phyloP scores from a whole-genome alignment of 2,888 invertebrate genomes.

The Thereva unica region DNA sequence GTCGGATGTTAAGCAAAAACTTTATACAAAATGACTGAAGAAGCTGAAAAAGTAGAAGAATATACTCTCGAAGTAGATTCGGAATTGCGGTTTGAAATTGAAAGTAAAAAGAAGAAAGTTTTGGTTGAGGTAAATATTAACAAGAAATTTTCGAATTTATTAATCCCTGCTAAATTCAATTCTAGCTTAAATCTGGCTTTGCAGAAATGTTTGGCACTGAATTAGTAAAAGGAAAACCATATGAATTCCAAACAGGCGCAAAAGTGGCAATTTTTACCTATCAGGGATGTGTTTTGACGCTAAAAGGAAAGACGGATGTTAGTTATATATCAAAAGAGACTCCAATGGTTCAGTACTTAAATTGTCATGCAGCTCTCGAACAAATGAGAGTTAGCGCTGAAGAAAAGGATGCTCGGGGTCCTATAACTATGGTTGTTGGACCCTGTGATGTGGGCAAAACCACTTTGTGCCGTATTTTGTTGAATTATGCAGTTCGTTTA shows the following conservation, averaged over 20 bases:
- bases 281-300: conserved; percentile 88
- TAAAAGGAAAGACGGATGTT: conserved; percentile 88
- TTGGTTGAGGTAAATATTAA: conserved; percentile 66
- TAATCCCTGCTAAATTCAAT: conserved; percentile 42
- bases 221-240: conserved; percentile 87
- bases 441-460: conserved; percentile 97
- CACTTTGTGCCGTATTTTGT: conserved; percentile 81
- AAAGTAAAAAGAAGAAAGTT: conserved; percentile 82
- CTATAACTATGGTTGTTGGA: conserved; percentile 88
- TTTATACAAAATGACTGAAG: conserved; percentile 32
- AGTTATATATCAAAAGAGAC: conserved; percentile 95
- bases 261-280: conserved; percentile 96
- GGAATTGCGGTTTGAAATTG: conserved; percentile 94
- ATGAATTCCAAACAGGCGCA: conserved; percentile 85
- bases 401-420: conserved; percentile 72
- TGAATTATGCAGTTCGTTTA: conserved; percentile 94
- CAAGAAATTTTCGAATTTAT: conserved; percentile 2
- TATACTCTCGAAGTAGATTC: conserved; percentile 85
- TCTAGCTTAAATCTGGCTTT: conserved; percentile 81
- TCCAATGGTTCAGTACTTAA: conserved; percentile 93
- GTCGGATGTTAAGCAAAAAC: too few species aligned
- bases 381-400: conserved; percentile 84
- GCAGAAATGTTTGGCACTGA: conserved; percentile 98
- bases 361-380: conserved; percentile 94
- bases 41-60: conserved; percentile 58